phyloP scores from a whole-genome alignment of 2,888 invertebrate genomes.

The Conops quadrifasciatus region DNA sequence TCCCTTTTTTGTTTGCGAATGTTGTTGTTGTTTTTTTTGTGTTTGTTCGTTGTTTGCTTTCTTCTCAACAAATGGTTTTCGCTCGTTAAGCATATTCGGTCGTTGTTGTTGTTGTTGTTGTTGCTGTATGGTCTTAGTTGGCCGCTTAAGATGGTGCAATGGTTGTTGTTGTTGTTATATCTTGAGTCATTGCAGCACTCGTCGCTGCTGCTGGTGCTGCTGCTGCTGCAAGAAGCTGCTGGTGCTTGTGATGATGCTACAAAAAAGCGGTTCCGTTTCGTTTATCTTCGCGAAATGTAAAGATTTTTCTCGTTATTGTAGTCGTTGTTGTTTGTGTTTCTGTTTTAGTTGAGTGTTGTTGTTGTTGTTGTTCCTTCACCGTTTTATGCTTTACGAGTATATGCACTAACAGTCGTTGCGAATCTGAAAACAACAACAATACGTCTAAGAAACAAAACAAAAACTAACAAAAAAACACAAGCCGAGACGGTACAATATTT shows the following conservation, averaged over 20 bases:
- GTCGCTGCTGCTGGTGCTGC: constrained; percentile 14
- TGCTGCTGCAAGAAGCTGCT: constrained; percentile 4
- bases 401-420: constrained; percentile 1
- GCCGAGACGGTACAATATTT: neutral
- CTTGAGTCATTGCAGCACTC: constrained; percentile 39
- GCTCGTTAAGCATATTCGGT: constrained; percentile 60
- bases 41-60: constrained; percentile 29
- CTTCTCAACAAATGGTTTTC: constrained; percentile 57
- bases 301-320: constrained; percentile 35
- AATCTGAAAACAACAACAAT: neutral
- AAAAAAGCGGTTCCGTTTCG: constrained; percentile 58
- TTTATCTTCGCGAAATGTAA: constrained; percentile 50
- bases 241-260: neutral
- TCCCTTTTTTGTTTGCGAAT: neutral
- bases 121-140: constrained; percentile 5
- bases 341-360: constrained; percentile 39
- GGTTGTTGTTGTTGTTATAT: neutral
- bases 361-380: constrained; percentile 36
- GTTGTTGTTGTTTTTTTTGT: too few relatives aligned
- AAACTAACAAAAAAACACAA: neutral
- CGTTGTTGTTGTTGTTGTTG: constrained; percentile 35
- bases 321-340: constrained; percentile 36
- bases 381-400: constrained; percentile 32
- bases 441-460: neutral
- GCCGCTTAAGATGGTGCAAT: neutral